phyloP scores from a whole-genome alignment of 2,797 vertebrate species.

The Brachyrhaphis roseni region DNA sequence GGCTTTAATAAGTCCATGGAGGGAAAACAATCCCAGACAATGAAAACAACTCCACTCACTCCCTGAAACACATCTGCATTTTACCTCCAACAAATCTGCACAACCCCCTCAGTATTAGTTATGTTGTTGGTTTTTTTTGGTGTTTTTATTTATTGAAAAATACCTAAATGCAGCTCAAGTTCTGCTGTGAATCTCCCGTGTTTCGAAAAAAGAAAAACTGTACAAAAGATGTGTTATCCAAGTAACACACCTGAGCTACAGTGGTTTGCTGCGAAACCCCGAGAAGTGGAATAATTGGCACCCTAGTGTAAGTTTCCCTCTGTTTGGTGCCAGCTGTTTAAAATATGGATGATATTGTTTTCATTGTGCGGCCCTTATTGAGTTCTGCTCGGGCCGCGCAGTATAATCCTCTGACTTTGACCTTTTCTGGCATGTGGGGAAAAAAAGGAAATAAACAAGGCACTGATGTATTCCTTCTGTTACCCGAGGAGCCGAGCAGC shows the following conservation, averaged over 20 bases:
- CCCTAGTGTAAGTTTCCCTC: constrained; percentile 76
- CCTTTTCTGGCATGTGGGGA: constrained; percentile 77
- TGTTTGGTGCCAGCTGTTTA: constrained; percentile 82
- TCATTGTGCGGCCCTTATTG: constrained; percentile 80
- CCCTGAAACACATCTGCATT: constrained; percentile 73
- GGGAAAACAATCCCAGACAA: constrained; percentile 73
- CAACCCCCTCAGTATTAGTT: constrained; percentile 20
- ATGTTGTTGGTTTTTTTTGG: neutral
- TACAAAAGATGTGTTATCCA: constrained; percentile 58
- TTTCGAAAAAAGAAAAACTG: constrained; percentile 28
- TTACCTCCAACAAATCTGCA: constrained; percentile 63
- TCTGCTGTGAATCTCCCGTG: constrained; percentile 29
- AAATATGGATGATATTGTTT: constrained; percentile 87
- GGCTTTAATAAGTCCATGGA: constrained; percentile 81
- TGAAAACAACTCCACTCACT: constrained; percentile 64
- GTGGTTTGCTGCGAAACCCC: constrained; percentile 68
- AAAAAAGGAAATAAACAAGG: constrained; percentile 82
- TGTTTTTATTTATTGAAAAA: constrained; percentile 49
- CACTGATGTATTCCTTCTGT: constrained; percentile 74
- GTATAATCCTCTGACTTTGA: constrained; percentile 80
- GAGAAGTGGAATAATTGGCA: constrained; percentile 85
- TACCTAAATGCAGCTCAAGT: constrained; percentile 34
- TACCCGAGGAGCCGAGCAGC: constrained; percentile 66
- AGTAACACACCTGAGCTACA: constrained; percentile 65
- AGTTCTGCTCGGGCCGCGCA: constrained; percentile 74